These are phyloP conservation scores for Thaleichthys pacificus DNA, from an alignment of 2,797 vertebrate species.

Conservation along the genomic window DNA sequence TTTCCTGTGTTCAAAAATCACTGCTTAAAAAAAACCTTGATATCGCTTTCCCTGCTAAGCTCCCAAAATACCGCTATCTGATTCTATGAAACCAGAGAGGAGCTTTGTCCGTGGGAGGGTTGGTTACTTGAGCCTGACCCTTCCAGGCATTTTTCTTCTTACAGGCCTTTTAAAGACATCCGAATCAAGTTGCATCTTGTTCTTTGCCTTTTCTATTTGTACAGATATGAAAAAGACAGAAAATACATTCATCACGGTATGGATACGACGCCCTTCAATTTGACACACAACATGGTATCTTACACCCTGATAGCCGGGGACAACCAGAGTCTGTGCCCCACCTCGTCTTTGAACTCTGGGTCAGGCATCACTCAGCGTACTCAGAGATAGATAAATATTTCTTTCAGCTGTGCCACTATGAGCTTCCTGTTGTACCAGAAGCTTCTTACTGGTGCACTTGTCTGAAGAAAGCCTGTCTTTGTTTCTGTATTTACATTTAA, in stretches of 20 bases:
- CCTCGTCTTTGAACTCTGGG: conserved; percentile 50
- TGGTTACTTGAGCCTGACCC: conserved; percentile 57
- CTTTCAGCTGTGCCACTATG: conserved; percentile 66
- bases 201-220: conserved; percentile 48
- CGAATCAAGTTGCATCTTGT: conserved; percentile 58
- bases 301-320: conserved; percentile 57
- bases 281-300: conserved; percentile 63
- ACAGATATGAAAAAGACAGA: conserved; percentile 44
- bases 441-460: conserved; percentile 48
- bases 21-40: conserved; percentile 38
- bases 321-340: conserved; percentile 48
- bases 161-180: conserved; percentile 44
- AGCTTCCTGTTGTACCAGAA: conserved; percentile 61
- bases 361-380: conserved; percentile 67
- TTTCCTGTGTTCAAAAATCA: conserved; percentile 31
- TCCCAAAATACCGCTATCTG: conserved; percentile 70
- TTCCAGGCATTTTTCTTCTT: conserved; percentile 51
- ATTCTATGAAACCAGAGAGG: conserved; percentile 64
- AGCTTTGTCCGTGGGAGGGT: conserved; percentile 57
- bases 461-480: conserved; percentile 35
- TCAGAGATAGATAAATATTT: conserved; percentile 69
- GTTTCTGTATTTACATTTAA: conserved; percentile 25
- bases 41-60: conserved; percentile 59
- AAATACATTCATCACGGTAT: conserved; percentile 45
- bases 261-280: conserved; percentile 52